These are phyloP conservation scores for Melopsittacus undulatus DNA, from an alignment of 2,797 vertebrate genomes.

Conservation along the genomic window DNA sequence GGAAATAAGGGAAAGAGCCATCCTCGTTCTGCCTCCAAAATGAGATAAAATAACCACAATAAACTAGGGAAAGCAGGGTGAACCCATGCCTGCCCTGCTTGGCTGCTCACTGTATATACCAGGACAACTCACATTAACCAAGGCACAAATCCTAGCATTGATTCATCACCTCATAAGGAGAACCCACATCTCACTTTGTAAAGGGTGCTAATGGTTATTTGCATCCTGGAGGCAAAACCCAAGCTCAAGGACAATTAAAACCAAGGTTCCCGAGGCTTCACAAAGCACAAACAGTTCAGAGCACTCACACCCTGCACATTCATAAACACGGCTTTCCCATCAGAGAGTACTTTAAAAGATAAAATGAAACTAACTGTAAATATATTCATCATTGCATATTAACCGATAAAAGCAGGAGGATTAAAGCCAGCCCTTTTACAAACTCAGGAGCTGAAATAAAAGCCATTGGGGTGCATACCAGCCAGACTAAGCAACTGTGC, in stretches of 20 bases:
- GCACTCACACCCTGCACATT: not conserved
- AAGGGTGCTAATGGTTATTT: not conserved
- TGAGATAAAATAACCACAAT: not conserved
- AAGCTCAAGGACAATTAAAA: not conserved
- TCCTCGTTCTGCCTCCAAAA: not conserved
- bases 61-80: not conserved
- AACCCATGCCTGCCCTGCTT: fast-evolving
- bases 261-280: fast-evolving
- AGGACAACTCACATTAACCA: not conserved
- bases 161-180: not conserved
- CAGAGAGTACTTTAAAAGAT: not conserved
- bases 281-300: fast-evolving
- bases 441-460: not conserved
- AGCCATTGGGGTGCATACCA: not conserved
- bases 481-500: not conserved
- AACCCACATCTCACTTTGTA: not conserved
- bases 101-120: fast-evolving
- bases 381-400: fast-evolving
- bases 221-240: not conserved
- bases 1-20: not conserved
- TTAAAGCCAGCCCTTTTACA: not conserved
- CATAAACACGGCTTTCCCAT: fast-evolving
- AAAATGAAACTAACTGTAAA: not conserved
- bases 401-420: not conserved
- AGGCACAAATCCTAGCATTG: not conserved